These are phyloP conservation scores for Pituophis catenifer DNA, from an alignment of 2,113 vertebrate species.

Conservation along the genomic window DNA sequence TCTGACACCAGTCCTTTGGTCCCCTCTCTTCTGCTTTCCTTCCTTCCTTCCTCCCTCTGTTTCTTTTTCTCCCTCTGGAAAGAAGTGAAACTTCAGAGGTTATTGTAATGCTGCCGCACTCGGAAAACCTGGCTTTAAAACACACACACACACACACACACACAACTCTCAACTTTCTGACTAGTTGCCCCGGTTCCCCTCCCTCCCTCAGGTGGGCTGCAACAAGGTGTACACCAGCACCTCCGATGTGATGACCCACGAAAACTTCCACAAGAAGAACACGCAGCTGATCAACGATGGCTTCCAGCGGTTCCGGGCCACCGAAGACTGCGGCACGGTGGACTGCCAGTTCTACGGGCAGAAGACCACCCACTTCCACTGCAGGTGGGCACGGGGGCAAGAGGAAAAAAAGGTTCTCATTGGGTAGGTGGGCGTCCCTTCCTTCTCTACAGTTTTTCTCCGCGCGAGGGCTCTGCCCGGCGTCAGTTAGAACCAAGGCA, in stretches of 20 bases:
- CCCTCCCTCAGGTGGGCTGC: conserved; percentile 85
- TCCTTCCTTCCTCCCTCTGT: too few relatives aligned
- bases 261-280: conserved; percentile 99
- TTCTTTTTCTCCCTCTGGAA: background rate
- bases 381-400: conserved; percentile 78
- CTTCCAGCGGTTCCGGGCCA: conserved; percentile 98
- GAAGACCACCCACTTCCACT: conserved; percentile 99
- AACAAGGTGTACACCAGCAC: conserved; percentile 99
- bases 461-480: too few relatives aligned
- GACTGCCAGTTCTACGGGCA: conserved; percentile 97
- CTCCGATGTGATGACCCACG: conserved; percentile 97
- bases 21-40: background rate
- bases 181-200: conserved; percentile 7
- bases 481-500: background rate
- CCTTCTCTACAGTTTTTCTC: background rate
- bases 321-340: conserved; percentile 93
- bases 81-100: background rate
- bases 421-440: background rate
- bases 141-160: too few relatives aligned
- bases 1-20: background rate
- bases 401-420: background rate
- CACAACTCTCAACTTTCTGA: background rate
- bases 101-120: background rate
- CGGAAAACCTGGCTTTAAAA: background rate
- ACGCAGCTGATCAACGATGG: conserved; percentile 98